Base-by-base conservation (phyloP, 2,888 invertebrate species). In the Isotomurus palustris region DNA sequence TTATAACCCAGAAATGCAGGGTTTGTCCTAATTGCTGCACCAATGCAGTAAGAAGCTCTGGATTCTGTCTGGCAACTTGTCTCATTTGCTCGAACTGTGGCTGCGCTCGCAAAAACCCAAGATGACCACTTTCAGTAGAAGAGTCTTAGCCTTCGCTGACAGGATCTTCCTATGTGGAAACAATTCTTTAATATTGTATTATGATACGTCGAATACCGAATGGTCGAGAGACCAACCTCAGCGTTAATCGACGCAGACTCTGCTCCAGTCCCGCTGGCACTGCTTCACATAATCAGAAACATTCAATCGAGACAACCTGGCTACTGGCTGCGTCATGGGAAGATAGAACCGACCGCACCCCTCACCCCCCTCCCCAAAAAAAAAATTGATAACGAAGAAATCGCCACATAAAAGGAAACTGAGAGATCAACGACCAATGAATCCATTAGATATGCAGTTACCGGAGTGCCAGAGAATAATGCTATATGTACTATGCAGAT, bases 21-120 rank as follows among this genome's bases (percentile, higher is more conserved):
- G 78, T 99, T 77, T 90, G 89, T 32, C 96, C 94, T 76, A 99
- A 92, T 79, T 97, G 95, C 77, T 94, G 93, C 62, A 97, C 79
- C 22, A 97, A 88, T 62, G 90, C 88, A 77, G 94, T 93, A 72
- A 97, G 78, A 71, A 96, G 81, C 72, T 87, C 87, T 5, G 99
- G 99, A 76, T 95, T 94, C 75, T 90, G 88, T 75, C 93, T 94
- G 69, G 97, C 89, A 52, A 90, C 85, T 68, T 77, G 75, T 65
- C 96, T 84, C 92, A 99, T 95, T 78, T 95, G 94, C 74, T 91
- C 90, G 77, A 99, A 97, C 77, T 97, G 96, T 35, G 96, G 96
- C 75, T 94, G 93, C 71, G 83, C 84, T 60, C 94, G 83, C 64
- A 99, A 80, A 77, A 95, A 95, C 45, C 88, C 90, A 71, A 97